phyloP scores from a whole-genome alignment of 2,888 invertebrate species.

The Hyppa rectilinea region DNA sequence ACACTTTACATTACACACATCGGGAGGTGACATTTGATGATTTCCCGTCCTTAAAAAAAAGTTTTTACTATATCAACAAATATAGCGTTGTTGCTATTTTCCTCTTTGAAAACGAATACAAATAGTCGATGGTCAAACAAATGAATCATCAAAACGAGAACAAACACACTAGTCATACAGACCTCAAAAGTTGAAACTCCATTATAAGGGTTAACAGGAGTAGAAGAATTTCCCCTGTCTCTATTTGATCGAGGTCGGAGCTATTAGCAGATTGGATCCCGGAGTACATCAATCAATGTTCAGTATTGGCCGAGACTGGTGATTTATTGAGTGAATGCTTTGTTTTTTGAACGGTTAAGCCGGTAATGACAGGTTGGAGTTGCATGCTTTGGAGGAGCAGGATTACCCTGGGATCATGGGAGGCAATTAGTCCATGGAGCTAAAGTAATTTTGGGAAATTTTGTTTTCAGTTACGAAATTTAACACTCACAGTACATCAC shows the following conservation, averaged over 20 bases:
- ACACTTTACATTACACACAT: no score
- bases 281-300: slow-evolving; percentile 72
- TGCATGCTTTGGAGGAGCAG: slow-evolving; percentile 1
- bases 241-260: slow-evolving; percentile 74
- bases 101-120: no score
- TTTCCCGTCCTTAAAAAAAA: no score
- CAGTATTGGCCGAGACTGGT: slow-evolving; percentile 64
- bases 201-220: slow-evolving; percentile 73
- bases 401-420: background rate
- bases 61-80: no score
- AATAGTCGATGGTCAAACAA: slow-evolving; percentile 2
- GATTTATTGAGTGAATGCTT: slow-evolving; percentile 72
- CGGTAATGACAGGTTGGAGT: slow-evolving; percentile 41
- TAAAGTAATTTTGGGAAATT: background rate
- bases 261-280: slow-evolving; percentile 78
- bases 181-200: slow-evolving; percentile 69
- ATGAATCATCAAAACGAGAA: slow-evolving; percentile 42
- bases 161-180: slow-evolving; percentile 24
- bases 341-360: slow-evolving; percentile 58
- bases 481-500: background rate
- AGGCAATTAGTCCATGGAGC: no score
- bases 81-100: no score
- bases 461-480: background rate
- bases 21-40: no score
- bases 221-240: slow-evolving; percentile 74